These are phyloP conservation scores for Python bivittatus DNA, from an alignment of 2,113 vertebrate species.

Conservation along the genomic window DNA sequence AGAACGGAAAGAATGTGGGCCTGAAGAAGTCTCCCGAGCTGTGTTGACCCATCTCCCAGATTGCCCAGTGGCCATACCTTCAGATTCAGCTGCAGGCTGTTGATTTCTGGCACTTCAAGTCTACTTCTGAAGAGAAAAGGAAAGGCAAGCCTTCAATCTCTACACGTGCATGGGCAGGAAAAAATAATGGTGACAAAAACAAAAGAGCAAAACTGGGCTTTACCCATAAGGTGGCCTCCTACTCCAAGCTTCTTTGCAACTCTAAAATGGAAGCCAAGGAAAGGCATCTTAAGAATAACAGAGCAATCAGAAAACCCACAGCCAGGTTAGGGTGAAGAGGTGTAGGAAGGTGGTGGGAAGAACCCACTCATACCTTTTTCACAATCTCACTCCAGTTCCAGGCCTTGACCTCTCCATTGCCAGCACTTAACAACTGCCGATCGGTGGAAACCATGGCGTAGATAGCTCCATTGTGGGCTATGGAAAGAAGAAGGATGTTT, in stretches of 20 bases:
- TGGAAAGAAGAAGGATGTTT: not conserved
- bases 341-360: not conserved
- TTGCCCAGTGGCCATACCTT: constrained; percentile 65
- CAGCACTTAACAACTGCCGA: constrained; percentile 81
- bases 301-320: not conserved
- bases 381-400: constrained; percentile 88
- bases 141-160: not conserved
- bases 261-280: constrained; percentile 64
- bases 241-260: constrained; percentile 79
- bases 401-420: constrained; percentile 84
- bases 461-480: constrained; percentile 85
- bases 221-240: constrained; percentile 83
- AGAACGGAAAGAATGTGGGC: not conserved
- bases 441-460: constrained; percentile 84
- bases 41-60: not conserved
- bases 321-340: not conserved
- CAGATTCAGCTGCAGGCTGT: constrained; percentile 76
- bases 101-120: constrained; percentile 89
- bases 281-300: not conserved
- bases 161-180: not conserved
- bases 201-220: constrained; percentile 43
- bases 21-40: not conserved
- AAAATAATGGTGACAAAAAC: not conserved
- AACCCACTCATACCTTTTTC: constrained; percentile 77
- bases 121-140: constrained; percentile 62